Percentiles rank a stretch among this genome's conserved stretches.
phyloP scores from a whole-genome alignment of 2,113 vertebrate species.

The Halichoeres trimaculatus region DNA sequence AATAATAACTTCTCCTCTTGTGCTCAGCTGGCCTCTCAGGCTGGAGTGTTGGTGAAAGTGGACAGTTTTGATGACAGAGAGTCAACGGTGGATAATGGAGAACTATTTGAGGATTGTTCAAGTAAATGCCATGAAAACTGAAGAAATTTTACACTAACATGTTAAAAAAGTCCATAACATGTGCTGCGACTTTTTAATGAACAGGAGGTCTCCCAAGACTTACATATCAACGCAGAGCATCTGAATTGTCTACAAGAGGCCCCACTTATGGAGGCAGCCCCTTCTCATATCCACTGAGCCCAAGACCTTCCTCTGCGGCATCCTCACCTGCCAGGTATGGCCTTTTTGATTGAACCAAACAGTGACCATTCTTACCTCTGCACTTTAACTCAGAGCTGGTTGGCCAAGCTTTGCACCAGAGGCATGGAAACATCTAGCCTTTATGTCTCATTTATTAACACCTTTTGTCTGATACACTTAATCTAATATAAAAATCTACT shows the following conservation, averaged over 20 bases:
- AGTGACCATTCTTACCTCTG: neutral
- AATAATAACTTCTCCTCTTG: neutral
- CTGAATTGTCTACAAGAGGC: conserved; percentile 41
- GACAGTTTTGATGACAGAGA: conserved; percentile 33
- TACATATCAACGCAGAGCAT: conserved; percentile 27
- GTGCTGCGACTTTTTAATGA: conserved; percentile 18
- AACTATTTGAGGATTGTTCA: conserved; percentile 48
- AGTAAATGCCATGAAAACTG: conserved; percentile 52
- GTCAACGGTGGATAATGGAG: conserved; percentile 57
- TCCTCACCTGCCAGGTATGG: conserved; percentile 62
- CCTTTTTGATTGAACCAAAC: neutral
- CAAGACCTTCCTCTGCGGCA: conserved; percentile 61
- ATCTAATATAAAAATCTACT: too few relatives aligned
- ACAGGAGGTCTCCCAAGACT: conserved; percentile 38
- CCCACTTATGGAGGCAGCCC: conserved; percentile 56
- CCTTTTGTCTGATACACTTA: too few relatives aligned
- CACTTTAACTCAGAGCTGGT: neutral
- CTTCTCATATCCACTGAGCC: conserved; percentile 46
- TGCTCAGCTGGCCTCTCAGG: conserved; percentile 67
- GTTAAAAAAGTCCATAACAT: neutral
- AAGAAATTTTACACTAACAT: neutral
- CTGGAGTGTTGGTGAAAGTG: conserved; percentile 41
- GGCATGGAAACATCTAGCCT: too few relatives aligned
- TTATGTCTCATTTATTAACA: too few relatives aligned
- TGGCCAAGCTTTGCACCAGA: neutral